Evolutionary conservation across 2,113 vertebrate species (phyloP).

Genomic region (Sebastes fasciatus): DNA sequence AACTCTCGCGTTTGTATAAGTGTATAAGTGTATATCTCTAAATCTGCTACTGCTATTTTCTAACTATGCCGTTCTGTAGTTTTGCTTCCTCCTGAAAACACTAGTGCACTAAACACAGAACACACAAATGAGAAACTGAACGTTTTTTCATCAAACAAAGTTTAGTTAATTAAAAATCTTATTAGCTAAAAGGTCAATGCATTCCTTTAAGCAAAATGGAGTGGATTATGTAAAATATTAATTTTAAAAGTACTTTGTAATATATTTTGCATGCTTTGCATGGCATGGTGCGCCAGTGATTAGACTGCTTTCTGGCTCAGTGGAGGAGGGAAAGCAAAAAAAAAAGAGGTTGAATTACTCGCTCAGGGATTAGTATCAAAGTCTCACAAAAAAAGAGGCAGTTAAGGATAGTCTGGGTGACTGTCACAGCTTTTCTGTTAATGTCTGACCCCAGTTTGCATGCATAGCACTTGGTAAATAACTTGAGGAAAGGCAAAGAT

Average conservation of each 20-base stretch:
- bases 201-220: slow-evolving; percentile 46
- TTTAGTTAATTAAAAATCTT: slow-evolving; percentile 50
- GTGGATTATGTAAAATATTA: slow-evolving; percentile 43
- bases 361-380: slow-evolving; percentile 22
- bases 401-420: slow-evolving; percentile 9
- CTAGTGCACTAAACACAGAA: slow-evolving; percentile 1
- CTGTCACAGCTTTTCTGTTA: slow-evolving; percentile 17
- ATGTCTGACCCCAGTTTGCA: slow-evolving; percentile 2
- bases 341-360: slow-evolving; percentile 12
- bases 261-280: slow-evolving; percentile 51
- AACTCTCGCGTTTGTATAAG: background rate
- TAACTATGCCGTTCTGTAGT: background rate
- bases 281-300: slow-evolving; percentile 28
- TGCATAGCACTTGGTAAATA: slow-evolving; percentile 2
- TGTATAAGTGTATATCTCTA: background rate
- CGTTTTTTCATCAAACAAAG: slow-evolving; percentile 39
- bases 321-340: background rate
- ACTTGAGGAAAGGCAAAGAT: slow-evolving; percentile 3
- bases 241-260: slow-evolving; percentile 41
- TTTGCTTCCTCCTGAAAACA: slow-evolving; percentile 14
- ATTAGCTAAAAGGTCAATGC: slow-evolving; percentile 54
- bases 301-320: slow-evolving; percentile 21
- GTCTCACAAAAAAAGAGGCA: slow-evolving; percentile 1
- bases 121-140: slow-evolving; percentile 1
- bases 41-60: background rate